Evolutionary conservation across 2,113 vertebrate genomes (phyloP).

Genomic region (Antechinus flavipes): DNA sequence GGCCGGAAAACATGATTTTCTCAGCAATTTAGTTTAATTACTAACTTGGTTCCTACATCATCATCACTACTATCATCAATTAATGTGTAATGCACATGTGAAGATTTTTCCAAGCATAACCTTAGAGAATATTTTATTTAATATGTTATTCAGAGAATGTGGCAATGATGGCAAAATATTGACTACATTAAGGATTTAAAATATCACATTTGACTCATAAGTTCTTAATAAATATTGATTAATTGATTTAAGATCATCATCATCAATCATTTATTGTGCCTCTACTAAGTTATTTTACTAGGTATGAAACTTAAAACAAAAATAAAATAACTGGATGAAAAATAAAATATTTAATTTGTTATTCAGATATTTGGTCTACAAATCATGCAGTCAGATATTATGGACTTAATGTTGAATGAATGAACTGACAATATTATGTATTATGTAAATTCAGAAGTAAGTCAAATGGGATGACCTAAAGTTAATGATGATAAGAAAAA

Average conservation of each 20-base stretch:
- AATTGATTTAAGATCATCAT: neutral
- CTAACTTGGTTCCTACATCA: conserved; percentile 4
- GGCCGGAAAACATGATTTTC: neutral
- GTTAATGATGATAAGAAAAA: neutral
- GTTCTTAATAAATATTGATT: neutral
- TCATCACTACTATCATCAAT: neutral
- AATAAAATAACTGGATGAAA: neutral
- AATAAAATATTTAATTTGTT: neutral
- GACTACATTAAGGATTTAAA: neutral
- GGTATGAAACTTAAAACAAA: neutral
- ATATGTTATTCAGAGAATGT: neutral
- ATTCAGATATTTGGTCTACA: neutral
- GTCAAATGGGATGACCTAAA: neutral
- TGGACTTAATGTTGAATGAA: neutral
- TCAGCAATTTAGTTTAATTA: conserved; percentile 15
- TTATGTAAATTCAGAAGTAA: neutral
- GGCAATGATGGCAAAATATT: neutral
- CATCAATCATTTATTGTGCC: neutral
- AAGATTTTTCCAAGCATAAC: conserved; percentile 19
- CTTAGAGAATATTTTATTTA: conserved; percentile 11
- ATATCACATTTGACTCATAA: neutral
- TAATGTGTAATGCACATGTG: conserved; percentile 34
- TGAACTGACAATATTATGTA: neutral
- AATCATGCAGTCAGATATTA: neutral
- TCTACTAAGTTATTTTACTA: neutral